Conservation (phyloP, 2,797 vertebrate species). For the Margarornis squamiger region DNA sequence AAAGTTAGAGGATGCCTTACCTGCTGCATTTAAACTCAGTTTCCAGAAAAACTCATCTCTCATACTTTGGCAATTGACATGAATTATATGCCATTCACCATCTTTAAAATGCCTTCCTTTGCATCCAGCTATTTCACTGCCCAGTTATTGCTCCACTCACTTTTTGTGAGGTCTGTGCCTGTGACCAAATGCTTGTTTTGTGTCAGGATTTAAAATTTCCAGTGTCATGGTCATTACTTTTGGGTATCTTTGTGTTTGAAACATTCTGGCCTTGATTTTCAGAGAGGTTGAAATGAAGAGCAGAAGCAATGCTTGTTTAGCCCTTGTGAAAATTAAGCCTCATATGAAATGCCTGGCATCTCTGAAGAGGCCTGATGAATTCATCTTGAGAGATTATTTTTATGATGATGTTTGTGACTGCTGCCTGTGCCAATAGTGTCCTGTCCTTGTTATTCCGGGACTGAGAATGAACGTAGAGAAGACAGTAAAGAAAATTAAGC, state of each 20-base stretch:
- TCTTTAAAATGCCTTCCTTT: background rate
- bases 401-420: background rate
- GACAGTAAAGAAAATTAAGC: background rate
- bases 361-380: background rate
- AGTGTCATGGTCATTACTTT: background rate
- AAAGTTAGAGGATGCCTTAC: background rate
- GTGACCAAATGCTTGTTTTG: background rate
- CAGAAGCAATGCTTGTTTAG: constrained; percentile 37
- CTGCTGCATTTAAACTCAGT: background rate
- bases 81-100: background rate
- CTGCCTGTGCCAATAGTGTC: background rate
- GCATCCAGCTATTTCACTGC: background rate
- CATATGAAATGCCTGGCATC: background rate
- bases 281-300: constrained; percentile 26
- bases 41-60: background rate
- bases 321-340: background rate
- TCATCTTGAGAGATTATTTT: background rate
- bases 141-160: background rate
- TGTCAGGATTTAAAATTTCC: background rate
- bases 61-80: background rate
- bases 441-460: background rate
- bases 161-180: background rate
- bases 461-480: background rate
- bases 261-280: background rate
- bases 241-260: background rate